Evolutionary conservation across 2,113 vertebrate genomes (phyloP).

Genomic region (Boulengeromyrus knoepffleri): DNA sequence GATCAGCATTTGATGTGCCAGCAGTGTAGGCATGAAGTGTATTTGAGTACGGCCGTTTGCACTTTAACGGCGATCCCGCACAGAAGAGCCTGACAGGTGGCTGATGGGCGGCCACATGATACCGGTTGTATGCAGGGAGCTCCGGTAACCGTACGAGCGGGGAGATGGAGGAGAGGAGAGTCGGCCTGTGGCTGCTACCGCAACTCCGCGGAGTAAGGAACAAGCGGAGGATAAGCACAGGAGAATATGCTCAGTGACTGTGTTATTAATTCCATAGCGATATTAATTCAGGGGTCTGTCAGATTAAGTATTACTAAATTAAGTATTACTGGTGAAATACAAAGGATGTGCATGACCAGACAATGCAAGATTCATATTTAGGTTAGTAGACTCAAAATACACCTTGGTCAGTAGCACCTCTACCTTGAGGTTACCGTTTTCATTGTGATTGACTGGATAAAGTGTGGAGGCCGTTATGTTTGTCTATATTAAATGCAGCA

Average conservation of each 20-base stretch:
- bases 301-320: neutral
- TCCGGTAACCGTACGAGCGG: neutral
- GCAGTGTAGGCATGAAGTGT: neutral
- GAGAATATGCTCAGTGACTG: neutral
- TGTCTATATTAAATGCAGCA: neutral
- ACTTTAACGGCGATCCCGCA: neutral
- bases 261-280: neutral
- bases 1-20: neutral
- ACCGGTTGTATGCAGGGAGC: neutral
- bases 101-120: neutral
- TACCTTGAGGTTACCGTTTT: neutral
- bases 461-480: neutral
- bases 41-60: neutral
- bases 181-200: neutral
- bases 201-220: neutral
- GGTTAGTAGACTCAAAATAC: neutral
- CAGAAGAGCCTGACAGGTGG: neutral
- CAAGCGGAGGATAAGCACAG: neutral
- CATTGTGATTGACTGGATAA: neutral
- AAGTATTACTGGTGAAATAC: neutral
- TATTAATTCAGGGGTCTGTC: neutral
- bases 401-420: neutral
- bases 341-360: neutral
- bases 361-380: neutral
- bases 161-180: neutral